Evolutionary conservation across 2,113 vertebrate species (phyloP).

Genomic region (Circaetus cinerascens): DNA sequence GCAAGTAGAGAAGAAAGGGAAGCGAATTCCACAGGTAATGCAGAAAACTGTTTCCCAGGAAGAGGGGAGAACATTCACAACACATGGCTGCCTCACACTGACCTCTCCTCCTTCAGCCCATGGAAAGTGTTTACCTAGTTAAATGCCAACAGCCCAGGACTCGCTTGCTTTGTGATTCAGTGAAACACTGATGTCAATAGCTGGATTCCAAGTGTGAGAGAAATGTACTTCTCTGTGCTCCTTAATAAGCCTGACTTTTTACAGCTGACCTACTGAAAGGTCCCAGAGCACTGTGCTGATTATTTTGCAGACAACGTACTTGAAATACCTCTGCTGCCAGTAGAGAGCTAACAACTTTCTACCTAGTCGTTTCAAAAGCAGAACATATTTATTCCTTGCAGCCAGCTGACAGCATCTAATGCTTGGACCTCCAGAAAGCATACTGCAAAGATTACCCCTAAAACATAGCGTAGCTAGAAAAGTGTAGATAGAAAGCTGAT

Average conservation of each 20-base stretch:
- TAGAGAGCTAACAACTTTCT: neutral
- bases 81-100: neutral
- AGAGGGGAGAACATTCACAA: neutral
- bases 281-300: neutral
- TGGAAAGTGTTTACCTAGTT: neutral
- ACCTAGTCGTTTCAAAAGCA: neutral
- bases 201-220: neutral
- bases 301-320: neutral
- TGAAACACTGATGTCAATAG: neutral
- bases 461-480: neutral
- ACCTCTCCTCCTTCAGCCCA: neutral
- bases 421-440: neutral
- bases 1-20: neutral
- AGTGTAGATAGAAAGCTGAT: neutral
- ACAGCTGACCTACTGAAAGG: neutral
- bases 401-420: neutral
- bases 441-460: neutral
- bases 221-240: neutral
- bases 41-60: neutral
- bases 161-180: neutral
- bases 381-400: neutral
- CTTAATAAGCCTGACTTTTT: conserved; percentile 9
- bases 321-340: neutral
- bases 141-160: neutral
- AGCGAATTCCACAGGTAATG: neutral